Conservation (phyloP, 2,113 vertebrate species). For the Burhinus bistriatus region DNA sequence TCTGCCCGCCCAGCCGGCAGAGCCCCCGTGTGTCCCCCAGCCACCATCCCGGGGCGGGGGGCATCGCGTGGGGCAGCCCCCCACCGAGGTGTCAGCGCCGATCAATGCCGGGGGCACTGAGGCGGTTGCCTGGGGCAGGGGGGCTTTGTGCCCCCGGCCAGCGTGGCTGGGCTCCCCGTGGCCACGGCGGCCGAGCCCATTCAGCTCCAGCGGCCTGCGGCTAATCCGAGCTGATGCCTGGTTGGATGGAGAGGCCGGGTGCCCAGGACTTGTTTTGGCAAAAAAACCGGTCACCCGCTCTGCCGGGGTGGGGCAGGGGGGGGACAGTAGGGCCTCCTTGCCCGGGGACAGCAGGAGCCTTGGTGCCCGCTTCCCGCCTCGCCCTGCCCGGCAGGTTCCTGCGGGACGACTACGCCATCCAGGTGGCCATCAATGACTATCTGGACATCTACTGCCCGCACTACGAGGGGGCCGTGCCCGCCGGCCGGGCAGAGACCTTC, state of each 20-base stretch:
- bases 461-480: slow-evolving; percentile 65
- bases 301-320: not conserved
- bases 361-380: not conserved
- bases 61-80: not conserved
- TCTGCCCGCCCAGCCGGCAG: not conserved
- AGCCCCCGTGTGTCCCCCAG: not conserved
- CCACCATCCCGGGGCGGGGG: not conserved
- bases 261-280: not conserved
- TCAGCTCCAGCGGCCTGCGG: slow-evolving; percentile 26
- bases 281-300: not conserved
- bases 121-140: not conserved
- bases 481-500: slow-evolving; percentile 64
- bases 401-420: slow-evolving; percentile 68
- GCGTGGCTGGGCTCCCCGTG: not conserved
- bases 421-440: slow-evolving; percentile 78
- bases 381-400: slow-evolving; percentile 63
- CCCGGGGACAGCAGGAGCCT: fast-evolving
- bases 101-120: not conserved
- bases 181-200: not conserved
- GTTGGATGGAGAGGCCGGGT: not conserved
- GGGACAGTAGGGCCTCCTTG: not conserved
- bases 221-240: slow-evolving; percentile 36
- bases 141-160: not conserved
- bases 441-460: slow-evolving; percentile 81
- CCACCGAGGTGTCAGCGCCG: not conserved